Evolutionary conservation across 2,888 invertebrate species (phyloP).

Genomic region (Drosophila conformis): DNA sequence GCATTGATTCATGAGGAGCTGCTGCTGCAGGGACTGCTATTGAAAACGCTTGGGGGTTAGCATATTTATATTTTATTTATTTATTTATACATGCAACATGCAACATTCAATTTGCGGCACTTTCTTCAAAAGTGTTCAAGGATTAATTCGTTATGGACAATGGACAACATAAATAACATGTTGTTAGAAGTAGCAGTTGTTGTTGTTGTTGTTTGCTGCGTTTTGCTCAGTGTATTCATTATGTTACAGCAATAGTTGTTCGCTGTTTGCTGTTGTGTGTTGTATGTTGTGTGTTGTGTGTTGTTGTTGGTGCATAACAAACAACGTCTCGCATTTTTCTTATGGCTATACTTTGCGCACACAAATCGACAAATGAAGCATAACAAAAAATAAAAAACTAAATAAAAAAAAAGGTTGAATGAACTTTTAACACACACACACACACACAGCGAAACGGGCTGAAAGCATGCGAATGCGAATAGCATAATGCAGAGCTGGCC

Average conservation of each 20-base stretch:
- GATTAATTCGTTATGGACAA: conserved; percentile 1
- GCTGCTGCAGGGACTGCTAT: too few species aligned
- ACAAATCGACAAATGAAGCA: conserved; percentile 71
- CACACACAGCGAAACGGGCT: conserved; percentile 29
- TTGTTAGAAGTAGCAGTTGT: not conserved
- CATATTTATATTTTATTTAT: too few species aligned
- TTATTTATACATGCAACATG: not conserved
- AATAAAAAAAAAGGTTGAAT: conserved; percentile 61
- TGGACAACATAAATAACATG: not conserved
- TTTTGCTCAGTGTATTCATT: conserved; percentile 13
- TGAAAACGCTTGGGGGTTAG: not conserved
- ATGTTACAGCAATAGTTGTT: conserved; percentile 28
- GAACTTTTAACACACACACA: conserved; percentile 60
- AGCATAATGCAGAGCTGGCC: conserved; percentile 69
- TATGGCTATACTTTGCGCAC: conserved; percentile 45
- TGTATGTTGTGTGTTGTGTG: conserved; percentile 1
- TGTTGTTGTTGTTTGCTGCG: not conserved
- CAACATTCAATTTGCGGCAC: not conserved
- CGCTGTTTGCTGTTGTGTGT: conserved; percentile 2
- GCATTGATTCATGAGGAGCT: too few species aligned
- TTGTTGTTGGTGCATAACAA: conserved; percentile 29
- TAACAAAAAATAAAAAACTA: conserved; percentile 15
- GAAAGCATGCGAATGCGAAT: conserved; percentile 20
- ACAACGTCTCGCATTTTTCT: conserved; percentile 18
- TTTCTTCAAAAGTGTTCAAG: not conserved